A percentile compares a stretch with the other conserved stretches of the same genome.
phyloP scores from a whole-genome alignment of 2,888 invertebrate species.

The Herminia tarsipennalis region DNA sequence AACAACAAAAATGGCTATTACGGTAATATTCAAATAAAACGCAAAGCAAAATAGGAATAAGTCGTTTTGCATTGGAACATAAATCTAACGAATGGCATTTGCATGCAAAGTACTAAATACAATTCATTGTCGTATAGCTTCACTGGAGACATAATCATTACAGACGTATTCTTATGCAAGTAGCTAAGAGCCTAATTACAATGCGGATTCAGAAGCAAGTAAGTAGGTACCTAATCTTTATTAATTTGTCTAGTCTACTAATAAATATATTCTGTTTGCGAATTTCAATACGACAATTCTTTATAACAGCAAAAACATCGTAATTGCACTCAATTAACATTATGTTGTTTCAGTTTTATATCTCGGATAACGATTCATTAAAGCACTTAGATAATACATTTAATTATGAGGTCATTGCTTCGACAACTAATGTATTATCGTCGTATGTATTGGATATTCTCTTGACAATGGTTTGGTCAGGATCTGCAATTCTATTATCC shows the following conservation, averaged over 20 bases:
- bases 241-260: neutral
- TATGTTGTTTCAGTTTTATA: slow-evolving; percentile 8
- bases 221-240: too few relatives aligned
- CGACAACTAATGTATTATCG: too few relatives aligned
- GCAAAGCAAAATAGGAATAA: slow-evolving; percentile 73
- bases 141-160: slow-evolving; percentile 31
- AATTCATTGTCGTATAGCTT: slow-evolving; percentile 54
- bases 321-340: slow-evolving; percentile 13
- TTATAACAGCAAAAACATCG: neutral
- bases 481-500: slow-evolving; percentile 20
- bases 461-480: slow-evolving; percentile 1
- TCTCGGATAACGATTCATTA: slow-evolving; percentile 7
- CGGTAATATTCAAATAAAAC: slow-evolving; percentile 73
- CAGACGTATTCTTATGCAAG: slow-evolving; percentile 38
- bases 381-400: neutral
- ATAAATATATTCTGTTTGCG: too few relatives aligned
- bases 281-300: slow-evolving; percentile 11
- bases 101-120: slow-evolving; percentile 59
- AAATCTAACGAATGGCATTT: slow-evolving; percentile 75
- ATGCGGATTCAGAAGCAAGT: too few relatives aligned
- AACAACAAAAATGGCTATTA: slow-evolving; percentile 70
- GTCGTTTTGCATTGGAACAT: slow-evolving; percentile 72
- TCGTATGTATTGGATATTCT: too few relatives aligned
- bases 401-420: neutral
- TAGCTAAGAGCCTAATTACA: slow-evolving; percentile 16